Conservation (phyloP, 2,113 vertebrate genomes). For the Xenopus borealis region DNA sequence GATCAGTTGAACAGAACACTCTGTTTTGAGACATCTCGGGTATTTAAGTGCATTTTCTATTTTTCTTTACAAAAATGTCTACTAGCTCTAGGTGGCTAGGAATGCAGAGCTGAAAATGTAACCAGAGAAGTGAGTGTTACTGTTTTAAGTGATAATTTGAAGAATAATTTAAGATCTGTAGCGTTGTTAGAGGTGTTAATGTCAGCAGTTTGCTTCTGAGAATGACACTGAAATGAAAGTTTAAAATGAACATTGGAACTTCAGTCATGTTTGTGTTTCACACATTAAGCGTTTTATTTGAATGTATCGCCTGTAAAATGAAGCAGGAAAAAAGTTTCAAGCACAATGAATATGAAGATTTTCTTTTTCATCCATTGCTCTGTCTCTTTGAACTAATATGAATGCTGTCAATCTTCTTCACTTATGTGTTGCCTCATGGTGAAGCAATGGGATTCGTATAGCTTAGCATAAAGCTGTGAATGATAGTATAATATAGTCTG, state of each 20-base stretch:
- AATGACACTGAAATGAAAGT: constrained; percentile 9
- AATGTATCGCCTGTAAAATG: neutral
- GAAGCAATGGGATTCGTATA: neutral
- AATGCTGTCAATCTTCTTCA: constrained; percentile 3
- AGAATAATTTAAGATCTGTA: constrained; percentile 5
- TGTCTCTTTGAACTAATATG: neutral
- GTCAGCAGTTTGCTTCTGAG: constrained; percentile 2
- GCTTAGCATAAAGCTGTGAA: neutral
- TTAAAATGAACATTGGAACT: constrained; percentile 9
- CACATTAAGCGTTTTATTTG: neutral
- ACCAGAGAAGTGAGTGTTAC: too few species aligned
- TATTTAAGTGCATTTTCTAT: too few species aligned
- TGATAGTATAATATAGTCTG: too few species aligned
- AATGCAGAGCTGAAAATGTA: too few species aligned
- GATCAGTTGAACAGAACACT: too few species aligned
- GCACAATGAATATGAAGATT: constrained; percentile 1
- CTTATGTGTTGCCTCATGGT: neutral
- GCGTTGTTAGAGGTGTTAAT: constrained; percentile 6
- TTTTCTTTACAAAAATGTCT: too few species aligned
- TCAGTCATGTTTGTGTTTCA: constrained; percentile 2
- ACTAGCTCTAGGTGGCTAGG: too few species aligned
- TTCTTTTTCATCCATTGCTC: neutral
- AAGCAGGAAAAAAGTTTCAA: neutral
- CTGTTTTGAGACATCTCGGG: too few species aligned
- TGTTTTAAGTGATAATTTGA: constrained; percentile 7